Evolutionary conservation across 1,140 invertebrate genomes (phyloP), one percentile per base, ranked within the genome.

Genomic region (Zophobas atratus): DNA sequence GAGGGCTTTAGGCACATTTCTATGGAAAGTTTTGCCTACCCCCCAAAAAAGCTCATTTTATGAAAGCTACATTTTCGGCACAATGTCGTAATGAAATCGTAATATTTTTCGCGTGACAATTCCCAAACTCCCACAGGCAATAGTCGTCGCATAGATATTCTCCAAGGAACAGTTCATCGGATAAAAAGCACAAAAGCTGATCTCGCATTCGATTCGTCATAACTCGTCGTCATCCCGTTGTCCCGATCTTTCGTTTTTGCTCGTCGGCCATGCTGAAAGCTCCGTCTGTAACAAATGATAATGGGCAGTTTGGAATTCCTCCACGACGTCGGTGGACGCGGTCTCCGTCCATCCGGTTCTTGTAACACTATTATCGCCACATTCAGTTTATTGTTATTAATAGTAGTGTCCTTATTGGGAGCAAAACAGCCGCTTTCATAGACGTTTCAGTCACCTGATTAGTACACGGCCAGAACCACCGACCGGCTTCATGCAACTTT

Each of bases 371-470:
- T 86, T 86, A 86, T 86, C 84, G 83, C 82, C 85, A 86, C 84
- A 84, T 85, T 84, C 80, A 83, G 83, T 86, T 86, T 86, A 86
- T 86, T 86, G 85, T 86, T 86, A 86, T 86, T 86, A 86, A 86
- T 86, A 86, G 85, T 85, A 77, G 81, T 78, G 79, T 56, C 85
- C 85, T 82, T 85, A 86, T 86, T 86, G 46, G 85, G 85, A 80
- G 67, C 76, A 78, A 83, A 82, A 82, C 79, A 80, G 83, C 81
- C 76, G 79, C 82, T 82, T 80, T 78, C 75, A 77, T 80, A 76
- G 77, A 81, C 82, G 79, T 83, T 84, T 84, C 82, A 83, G 79
- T 84, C 84, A 85, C 84, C 83, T 84, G 84, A 85, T 85, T 85
- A 85, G 81, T 81, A 73, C 79, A 51, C 51, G 60, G 46, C 76